Evolutionary conservation across 2,888 invertebrate species (phyloP).

Genomic region (Scrobipalpa atriplicella): DNA sequence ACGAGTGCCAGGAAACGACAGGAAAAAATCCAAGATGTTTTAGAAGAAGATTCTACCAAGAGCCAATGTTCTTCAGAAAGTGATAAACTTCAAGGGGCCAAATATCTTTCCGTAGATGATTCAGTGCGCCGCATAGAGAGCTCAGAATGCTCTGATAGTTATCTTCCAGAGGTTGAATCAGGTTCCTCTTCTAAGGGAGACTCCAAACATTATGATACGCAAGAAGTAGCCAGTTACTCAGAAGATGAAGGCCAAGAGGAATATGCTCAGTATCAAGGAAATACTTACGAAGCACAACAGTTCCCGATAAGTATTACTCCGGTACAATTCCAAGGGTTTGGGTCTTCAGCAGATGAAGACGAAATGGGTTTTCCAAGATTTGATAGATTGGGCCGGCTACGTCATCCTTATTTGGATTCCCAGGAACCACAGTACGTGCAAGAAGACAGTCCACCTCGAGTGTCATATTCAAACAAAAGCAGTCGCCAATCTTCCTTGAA

Average conservation of each 20-base stretch:
- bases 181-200: slow-evolving; percentile 84
- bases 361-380: slow-evolving; percentile 86
- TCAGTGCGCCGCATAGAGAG: slow-evolving; percentile 82
- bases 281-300: slow-evolving; percentile 69
- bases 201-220: slow-evolving; percentile 67
- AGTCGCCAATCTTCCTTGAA: slow-evolving; percentile 79
- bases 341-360: slow-evolving; percentile 85
- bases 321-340: slow-evolving; percentile 83
- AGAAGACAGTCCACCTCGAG: slow-evolving; percentile 76
- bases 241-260: slow-evolving; percentile 82
- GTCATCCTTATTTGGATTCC: slow-evolving; percentile 78
- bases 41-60: slow-evolving; percentile 78
- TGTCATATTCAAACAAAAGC: slow-evolving; percentile 74
- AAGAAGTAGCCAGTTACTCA: slow-evolving; percentile 73
- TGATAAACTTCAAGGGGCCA: slow-evolving; percentile 66
- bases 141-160: slow-evolving; percentile 87
- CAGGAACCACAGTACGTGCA: slow-evolving; percentile 75
- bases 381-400: slow-evolving; percentile 82
- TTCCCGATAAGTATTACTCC: slow-evolving; percentile 75
- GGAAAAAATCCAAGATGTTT: slow-evolving; percentile 81
- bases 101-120: slow-evolving; percentile 71
- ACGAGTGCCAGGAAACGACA: slow-evolving; percentile 81
- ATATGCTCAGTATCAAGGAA: slow-evolving; percentile 71
- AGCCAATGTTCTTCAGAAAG: slow-evolving; percentile 80
- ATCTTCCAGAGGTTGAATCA: slow-evolving; percentile 85